Evolutionary conservation across 2,888 invertebrate genomes (phyloP).

Genomic region (Dryadula phaetusa): DNA sequence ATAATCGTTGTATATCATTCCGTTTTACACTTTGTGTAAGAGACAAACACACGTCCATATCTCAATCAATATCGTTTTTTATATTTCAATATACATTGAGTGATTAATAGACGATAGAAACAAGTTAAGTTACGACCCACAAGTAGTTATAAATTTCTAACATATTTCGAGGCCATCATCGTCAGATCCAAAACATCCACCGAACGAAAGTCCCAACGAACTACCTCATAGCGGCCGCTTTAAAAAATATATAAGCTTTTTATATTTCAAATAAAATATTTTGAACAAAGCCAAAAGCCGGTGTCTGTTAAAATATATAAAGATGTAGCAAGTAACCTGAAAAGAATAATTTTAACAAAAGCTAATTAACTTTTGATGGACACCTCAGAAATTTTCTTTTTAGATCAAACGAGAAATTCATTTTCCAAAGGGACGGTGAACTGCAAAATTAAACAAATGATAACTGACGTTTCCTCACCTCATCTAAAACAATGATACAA

Average conservation of each 20-base stretch:
- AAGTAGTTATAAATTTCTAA: too few relatives aligned
- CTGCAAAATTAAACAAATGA: conserved; percentile 30
- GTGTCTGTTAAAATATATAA: neutral
- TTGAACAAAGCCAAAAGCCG: neutral
- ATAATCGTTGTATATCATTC: too few relatives aligned
- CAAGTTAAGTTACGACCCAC: too few relatives aligned
- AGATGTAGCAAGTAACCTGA: neutral
- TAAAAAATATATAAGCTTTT: neutral
- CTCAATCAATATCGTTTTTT: too few relatives aligned
- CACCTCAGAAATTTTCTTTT: conserved; percentile 31
- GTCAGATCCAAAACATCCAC: too few relatives aligned
- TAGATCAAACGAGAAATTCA: conserved; percentile 28
- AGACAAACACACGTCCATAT: too few relatives aligned
- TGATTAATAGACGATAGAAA: too few relatives aligned
- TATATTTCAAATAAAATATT: neutral
- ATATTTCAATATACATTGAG: too few relatives aligned
- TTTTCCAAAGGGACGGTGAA: conserved; percentile 26
- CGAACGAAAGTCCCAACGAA: too few relatives aligned
- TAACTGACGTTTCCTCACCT: conserved; percentile 34
- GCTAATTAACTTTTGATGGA: conserved; percentile 32
- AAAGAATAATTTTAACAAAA: conserved; percentile 26
- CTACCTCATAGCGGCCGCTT: neutral
- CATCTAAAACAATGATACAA: conserved; percentile 24
- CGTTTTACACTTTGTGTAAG: too few relatives aligned
- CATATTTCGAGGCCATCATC: too few relatives aligned